phyloP scores from a whole-genome alignment of 2,797 vertebrate genomes.

The Urocyon cinereoargenteus region DNA sequence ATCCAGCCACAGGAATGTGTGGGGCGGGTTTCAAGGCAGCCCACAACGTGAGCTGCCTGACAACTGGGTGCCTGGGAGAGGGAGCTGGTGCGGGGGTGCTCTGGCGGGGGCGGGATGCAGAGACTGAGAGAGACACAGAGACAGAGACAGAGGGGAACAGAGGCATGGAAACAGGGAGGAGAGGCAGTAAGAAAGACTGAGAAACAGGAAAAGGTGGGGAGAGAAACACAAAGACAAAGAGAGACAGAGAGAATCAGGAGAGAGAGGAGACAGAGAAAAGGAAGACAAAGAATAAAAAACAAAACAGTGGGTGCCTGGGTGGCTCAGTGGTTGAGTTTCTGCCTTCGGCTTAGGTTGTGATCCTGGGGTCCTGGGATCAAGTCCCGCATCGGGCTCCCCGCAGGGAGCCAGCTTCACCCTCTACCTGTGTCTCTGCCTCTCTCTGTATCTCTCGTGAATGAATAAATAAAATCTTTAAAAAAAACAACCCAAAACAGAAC shows the following conservation, averaged over 20 bases:
- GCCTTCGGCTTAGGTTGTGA: too few relatives aligned
- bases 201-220: neutral
- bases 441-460: too few relatives aligned
- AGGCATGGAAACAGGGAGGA: neutral
- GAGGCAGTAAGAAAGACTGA: neutral
- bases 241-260: neutral
- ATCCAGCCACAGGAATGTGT: neutral
- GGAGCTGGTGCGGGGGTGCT: neutral
- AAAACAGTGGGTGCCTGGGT: neutral
- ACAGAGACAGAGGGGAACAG: neutral
- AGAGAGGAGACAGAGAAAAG: neutral
- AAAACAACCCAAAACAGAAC: neutral
- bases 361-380: too few relatives aligned
- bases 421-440: too few relatives aligned
- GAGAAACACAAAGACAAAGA: neutral
- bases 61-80: neutral
- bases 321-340: too few relatives aligned
- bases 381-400: too few relatives aligned
- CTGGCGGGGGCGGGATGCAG: rapidly evolving
- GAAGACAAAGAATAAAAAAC: neutral
- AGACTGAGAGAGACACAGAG: neutral
- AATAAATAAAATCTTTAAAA: too few relatives aligned
- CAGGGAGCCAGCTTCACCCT: too few relatives aligned
- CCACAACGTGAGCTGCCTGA: neutral
- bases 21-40: neutral